Conservation (phyloP, 2,888 invertebrate species). For the Aporophyla nigra region DNA sequence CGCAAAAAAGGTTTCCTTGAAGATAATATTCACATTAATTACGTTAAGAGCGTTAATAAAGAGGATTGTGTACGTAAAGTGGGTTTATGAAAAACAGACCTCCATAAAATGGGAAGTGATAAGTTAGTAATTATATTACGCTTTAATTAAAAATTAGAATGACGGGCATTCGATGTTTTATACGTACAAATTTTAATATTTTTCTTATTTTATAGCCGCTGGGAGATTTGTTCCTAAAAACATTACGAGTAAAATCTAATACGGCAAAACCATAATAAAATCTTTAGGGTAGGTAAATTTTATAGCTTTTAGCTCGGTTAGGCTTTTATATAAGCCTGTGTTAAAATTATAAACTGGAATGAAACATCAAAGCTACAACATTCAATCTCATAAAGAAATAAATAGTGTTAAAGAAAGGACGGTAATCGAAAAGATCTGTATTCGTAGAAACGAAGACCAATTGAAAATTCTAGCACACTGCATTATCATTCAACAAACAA, state of each 20-base stretch:
- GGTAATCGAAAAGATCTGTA: neutral
- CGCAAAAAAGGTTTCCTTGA: conserved; percentile 69
- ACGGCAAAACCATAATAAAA: conserved; percentile 22
- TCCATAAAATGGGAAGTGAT: conserved; percentile 43
- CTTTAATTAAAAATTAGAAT: conserved; percentile 58
- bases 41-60: conserved; percentile 62
- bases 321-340: conserved; percentile 13
- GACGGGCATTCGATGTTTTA: conserved; percentile 32
- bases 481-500: conserved; percentile 19
- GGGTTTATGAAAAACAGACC: conserved; percentile 55
- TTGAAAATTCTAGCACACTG: conserved; percentile 19
- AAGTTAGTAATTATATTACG: conserved; percentile 53
- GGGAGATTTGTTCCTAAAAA: conserved; percentile 24
- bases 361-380: neutral
- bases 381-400: neutral
- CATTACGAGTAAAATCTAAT: conserved; percentile 27
- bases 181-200: conserved; percentile 29
- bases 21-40: conserved; percentile 75
- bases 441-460: neutral
- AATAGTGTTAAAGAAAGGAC: neutral
- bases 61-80: conserved; percentile 51
- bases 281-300: conserved; percentile 20
- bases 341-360: conserved; percentile 13
- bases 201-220: conserved; percentile 17
- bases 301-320: conserved; percentile 27